These are phyloP conservation scores for Acrocephalus kingi DNA, from an alignment of 2,113 vertebrate genomes.

Conservation along the genomic window DNA sequence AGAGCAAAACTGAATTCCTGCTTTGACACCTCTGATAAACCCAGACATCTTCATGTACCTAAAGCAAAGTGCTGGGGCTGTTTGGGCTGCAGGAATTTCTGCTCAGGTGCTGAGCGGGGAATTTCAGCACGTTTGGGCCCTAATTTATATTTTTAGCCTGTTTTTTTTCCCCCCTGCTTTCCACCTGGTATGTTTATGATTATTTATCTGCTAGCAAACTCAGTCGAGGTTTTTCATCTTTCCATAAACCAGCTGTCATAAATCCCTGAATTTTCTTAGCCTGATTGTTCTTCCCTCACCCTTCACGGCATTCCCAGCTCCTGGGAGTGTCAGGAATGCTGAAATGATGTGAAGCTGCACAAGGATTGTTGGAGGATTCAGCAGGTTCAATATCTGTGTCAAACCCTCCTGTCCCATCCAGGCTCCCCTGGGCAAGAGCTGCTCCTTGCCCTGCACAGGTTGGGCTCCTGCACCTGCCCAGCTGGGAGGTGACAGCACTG, in stretches of 20 bases:
- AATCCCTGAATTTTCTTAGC: neutral
- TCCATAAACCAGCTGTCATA: neutral
- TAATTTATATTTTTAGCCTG: neutral
- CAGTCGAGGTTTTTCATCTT: neutral
- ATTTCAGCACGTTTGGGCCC: neutral
- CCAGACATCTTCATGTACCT: neutral
- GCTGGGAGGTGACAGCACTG: neutral
- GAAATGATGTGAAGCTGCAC: neutral
- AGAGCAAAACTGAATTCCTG: neutral
- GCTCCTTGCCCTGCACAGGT: accelerated
- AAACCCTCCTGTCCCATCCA: accelerated
- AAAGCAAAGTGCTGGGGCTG: neutral
- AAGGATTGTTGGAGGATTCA: accelerated
- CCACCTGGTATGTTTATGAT: neutral
- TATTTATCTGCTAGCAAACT: neutral
- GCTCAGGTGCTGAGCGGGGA: neutral
- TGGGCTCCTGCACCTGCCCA: neutral
- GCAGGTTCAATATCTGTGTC: accelerated
- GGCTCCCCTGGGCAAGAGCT: neutral
- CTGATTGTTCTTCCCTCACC: neutral
- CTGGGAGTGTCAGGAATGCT: neutral
- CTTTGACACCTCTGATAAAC: neutral
- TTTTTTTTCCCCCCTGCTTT: neutral
- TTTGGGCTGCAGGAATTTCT: neutral
- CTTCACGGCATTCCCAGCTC: neutral